These are phyloP conservation scores for Scopus umbretta DNA, from an alignment of 2,113 vertebrate species.

Conservation along the genomic window DNA sequence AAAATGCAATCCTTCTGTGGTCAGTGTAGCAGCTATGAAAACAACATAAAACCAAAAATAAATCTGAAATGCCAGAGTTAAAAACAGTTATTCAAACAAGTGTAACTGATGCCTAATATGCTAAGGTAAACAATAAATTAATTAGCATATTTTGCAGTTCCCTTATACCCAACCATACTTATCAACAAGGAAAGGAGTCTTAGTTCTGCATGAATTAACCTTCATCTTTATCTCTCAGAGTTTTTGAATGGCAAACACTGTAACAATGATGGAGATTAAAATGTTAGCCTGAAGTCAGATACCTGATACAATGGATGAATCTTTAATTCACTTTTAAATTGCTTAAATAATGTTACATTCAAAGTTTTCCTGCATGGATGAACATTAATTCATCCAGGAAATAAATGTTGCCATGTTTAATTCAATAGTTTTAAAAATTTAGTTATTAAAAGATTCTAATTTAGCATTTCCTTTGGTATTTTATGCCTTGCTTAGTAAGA, in stretches of 20 bases:
- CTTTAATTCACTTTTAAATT: constrained; percentile 63
- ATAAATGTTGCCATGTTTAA: constrained; percentile 55
- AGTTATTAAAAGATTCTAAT: constrained; percentile 15
- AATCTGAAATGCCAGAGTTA: background rate
- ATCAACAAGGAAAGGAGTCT: background rate
- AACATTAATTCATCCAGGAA: constrained; percentile 43
- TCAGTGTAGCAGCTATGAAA: background rate
- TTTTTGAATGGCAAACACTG: constrained; percentile 28
- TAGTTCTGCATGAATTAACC: constrained; percentile 36
- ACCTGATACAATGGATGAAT: constrained; percentile 47
- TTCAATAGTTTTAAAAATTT: constrained; percentile 50
- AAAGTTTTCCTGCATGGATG: constrained; percentile 37
- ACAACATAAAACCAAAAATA: background rate
- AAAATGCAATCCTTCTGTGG: background rate
- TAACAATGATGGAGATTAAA: constrained; percentile 36
- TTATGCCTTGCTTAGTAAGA: background rate
- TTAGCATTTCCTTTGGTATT: constrained; percentile 32
- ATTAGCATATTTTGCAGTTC: background rate
- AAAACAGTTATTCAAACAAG: background rate
- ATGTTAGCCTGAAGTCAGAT: constrained; percentile 49
- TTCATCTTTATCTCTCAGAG: constrained; percentile 11
- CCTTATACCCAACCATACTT: background rate
- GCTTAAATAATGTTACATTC: constrained; percentile 49
- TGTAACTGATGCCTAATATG: background rate
- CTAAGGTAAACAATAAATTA: background rate